Evolutionary conservation across 2,113 vertebrate species (phyloP).

Genomic region (Sinocyclocheilus maitianheensis): DNA sequence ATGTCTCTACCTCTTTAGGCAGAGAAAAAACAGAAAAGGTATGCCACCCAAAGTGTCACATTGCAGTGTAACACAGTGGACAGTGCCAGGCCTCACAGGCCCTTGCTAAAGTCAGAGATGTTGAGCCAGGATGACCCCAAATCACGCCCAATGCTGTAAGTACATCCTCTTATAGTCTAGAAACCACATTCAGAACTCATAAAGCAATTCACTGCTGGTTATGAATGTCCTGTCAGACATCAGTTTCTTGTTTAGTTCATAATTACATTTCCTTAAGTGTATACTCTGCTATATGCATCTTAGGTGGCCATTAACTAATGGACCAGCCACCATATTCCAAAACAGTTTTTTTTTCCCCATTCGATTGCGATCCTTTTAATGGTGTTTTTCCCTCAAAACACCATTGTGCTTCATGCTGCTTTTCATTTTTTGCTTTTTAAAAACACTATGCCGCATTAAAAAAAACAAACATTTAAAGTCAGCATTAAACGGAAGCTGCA

Average conservation of each 20-base stretch:
- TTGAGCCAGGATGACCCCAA: conserved; percentile 99
- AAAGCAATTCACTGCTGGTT: background rate
- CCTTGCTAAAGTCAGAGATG: conserved; percentile 95
- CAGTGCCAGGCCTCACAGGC: conserved; percentile 94
- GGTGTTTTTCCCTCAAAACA: background rate
- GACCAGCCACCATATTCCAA: background rate
- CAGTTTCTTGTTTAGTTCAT: background rate
- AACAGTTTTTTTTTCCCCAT: background rate
- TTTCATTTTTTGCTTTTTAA: background rate
- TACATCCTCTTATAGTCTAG: background rate
- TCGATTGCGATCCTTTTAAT: background rate
- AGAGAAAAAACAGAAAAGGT: conserved; percentile 94
- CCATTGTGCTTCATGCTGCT: background rate
- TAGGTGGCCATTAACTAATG: background rate
- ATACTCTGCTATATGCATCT: background rate
- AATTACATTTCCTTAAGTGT: background rate
- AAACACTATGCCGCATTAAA: background rate
- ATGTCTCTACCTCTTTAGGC: conserved; percentile 78
- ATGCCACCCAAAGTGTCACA: conserved; percentile 91
- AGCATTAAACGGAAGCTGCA: background rate
- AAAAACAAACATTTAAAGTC: background rate
- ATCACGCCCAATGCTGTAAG: conserved; percentile 96
- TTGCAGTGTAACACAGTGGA: conserved; percentile 95
- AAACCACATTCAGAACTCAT: background rate
- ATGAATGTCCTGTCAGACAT: background rate